These are phyloP conservation scores for Panorpa germanica DNA, from an alignment of 2,888 invertebrate genomes.

Conservation along the genomic window DNA sequence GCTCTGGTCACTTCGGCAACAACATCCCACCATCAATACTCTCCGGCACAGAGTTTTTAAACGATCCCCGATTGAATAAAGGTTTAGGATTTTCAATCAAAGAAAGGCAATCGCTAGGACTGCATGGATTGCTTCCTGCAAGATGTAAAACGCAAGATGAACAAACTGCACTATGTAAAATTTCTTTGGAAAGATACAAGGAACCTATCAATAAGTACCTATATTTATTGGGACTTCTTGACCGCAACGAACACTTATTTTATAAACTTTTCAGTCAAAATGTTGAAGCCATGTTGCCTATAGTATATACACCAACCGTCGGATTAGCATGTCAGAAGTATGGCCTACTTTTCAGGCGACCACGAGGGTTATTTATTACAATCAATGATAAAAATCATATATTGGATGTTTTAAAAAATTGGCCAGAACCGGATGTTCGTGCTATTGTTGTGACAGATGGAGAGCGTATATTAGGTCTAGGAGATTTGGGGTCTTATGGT, in stretches of 20 bases:
- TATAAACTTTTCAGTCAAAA: constrained; percentile 84
- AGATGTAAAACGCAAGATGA: constrained; percentile 87
- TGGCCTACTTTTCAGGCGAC: constrained; percentile 84
- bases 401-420: constrained; percentile 58
- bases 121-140: constrained; percentile 92
- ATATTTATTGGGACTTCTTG: constrained; percentile 84
- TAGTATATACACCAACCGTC: constrained; percentile 96
- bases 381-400: constrained; percentile 89
- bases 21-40: constrained; percentile 64
- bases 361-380: constrained; percentile 89
- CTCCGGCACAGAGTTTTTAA: constrained; percentile 69
- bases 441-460: constrained; percentile 93
- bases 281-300: constrained; percentile 87
- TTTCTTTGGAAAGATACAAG: constrained; percentile 76
- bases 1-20: constrained; percentile 58
- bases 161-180: constrained; percentile 77
- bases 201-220: constrained; percentile 92
- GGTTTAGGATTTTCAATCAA: constrained; percentile 90
- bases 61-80: constrained; percentile 80
- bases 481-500: constrained; percentile 90
- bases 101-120: constrained; percentile 88
- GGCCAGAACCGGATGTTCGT: constrained; percentile 72
- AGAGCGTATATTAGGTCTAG: constrained; percentile 89
- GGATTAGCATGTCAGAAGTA: constrained; percentile 94
- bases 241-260: constrained; percentile 92